A percentile compares a stretch with the other conserved stretches of the same genome.
Conservation (phyloP, 1,140 invertebrate genomes). For the Plutomurus gul region DNA sequence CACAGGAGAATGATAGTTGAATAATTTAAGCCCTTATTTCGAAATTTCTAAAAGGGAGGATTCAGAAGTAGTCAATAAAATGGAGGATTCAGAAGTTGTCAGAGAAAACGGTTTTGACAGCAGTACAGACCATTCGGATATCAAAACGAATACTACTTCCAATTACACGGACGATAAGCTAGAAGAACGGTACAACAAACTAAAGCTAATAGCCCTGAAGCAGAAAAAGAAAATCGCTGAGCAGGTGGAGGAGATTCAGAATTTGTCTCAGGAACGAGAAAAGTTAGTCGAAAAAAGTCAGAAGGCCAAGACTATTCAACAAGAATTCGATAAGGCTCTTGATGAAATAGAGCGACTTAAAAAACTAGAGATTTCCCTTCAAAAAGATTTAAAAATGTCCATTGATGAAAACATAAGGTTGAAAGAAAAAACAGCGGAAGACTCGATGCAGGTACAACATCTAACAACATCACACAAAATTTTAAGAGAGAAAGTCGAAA, state of each 20-base stretch:
- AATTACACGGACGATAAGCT: conserved; percentile 3
- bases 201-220: conserved; percentile 47
- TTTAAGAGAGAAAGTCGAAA: conserved; percentile 48
- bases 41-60: no score
- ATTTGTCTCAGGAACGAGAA: conserved; percentile 36
- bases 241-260: conserved; percentile 47
- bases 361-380: conserved; percentile 33
- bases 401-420: conserved; percentile 47
- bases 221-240: conserved; percentile 46
- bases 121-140: background rate
- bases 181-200: conserved; percentile 50
- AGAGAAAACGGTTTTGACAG: conserved; percentile 1
- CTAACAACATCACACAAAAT: conserved; percentile 44
- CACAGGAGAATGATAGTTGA: no score
- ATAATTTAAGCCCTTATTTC: no score
- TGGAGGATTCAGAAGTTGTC: background rate
- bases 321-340: conserved; percentile 51
- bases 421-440: conserved; percentile 35
- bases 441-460: conserved; percentile 19
- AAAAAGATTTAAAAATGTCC: conserved; percentile 49
- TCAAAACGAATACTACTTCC: background rate
- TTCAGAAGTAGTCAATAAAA: background rate
- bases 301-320: conserved; percentile 49
- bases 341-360: conserved; percentile 52
- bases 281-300: conserved; percentile 42